phyloP scores from a whole-genome alignment of 2,888 invertebrate species.

The Eristalis tenax region DNA sequence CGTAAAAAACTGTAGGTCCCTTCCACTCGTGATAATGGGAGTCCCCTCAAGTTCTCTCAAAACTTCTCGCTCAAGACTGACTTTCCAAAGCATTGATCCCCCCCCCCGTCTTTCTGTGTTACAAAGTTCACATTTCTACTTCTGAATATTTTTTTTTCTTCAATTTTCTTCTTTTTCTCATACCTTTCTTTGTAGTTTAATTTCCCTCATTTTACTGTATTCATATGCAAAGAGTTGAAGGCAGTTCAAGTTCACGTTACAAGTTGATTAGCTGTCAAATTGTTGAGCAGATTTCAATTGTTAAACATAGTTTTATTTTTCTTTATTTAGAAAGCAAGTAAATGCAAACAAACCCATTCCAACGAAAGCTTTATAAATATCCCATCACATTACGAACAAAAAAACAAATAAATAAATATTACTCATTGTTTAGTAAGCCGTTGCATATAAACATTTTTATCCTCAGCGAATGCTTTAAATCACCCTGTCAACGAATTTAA shows the following conservation, averaged over 20 bases:
- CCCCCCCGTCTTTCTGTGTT: not conserved
- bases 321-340: not conserved
- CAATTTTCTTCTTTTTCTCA: not conserved
- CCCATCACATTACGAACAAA: slow-evolving; percentile 6
- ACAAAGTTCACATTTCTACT: not conserved
- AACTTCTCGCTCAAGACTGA: too few species aligned
- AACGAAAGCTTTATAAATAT: slow-evolving; percentile 30
- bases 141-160: not conserved
- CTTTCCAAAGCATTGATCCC: not conserved
- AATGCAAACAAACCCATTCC: slow-evolving; percentile 3
- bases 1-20: too few species aligned
- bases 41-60: too few species aligned
- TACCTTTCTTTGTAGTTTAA: not conserved
- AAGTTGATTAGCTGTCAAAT: slow-evolving; percentile 12
- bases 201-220: not conserved
- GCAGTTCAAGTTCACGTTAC: not conserved
- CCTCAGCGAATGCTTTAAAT: slow-evolving; percentile 49
- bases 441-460: slow-evolving; percentile 35
- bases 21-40: too few species aligned
- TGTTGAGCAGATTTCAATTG: slow-evolving; percentile 15
- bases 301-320: not conserved
- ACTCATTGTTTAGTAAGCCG: slow-evolving; percentile 35
- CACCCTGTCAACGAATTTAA: slow-evolving; percentile 36
- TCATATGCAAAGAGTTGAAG: not conserved
- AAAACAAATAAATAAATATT: not conserved